A percentile compares a stretch with the other conserved stretches of the same genome.
Evolutionary conservation across 2,113 vertebrate genomes (phyloP).

Genomic region (Mastomys natalensis): DNA sequence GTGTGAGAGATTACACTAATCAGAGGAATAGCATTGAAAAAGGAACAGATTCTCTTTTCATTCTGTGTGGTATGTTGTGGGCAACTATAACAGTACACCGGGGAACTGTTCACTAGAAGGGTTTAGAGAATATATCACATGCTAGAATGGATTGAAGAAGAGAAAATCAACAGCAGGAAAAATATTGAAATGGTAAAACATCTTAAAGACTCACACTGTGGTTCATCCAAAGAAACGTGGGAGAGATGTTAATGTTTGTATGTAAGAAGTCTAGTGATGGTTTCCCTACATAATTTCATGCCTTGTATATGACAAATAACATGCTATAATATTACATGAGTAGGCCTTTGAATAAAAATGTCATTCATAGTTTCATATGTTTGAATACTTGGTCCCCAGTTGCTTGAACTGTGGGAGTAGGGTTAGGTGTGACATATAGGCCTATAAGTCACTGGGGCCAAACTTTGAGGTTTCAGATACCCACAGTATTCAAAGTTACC

Average conservation of each 20-base stretch:
- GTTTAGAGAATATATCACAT: neutral
- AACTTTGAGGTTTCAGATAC: neutral
- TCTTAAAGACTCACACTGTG: neutral
- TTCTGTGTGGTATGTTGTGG: neutral
- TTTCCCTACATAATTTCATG: neutral
- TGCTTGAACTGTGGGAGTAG: no score
- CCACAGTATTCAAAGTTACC: neutral
- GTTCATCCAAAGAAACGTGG: neutral
- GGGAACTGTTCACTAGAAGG: neutral
- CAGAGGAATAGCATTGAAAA: neutral
- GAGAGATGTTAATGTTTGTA: neutral
- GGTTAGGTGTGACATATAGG: neutral
- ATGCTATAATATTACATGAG: neutral
- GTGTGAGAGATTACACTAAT: slow-evolving; percentile 36
- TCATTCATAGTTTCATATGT: neutral
- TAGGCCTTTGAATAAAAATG: neutral
- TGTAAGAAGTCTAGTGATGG: neutral
- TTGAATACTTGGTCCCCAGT: neutral
- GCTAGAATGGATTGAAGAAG: neutral
- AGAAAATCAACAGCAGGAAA: neutral
- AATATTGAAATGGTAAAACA: neutral
- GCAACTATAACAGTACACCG: neutral
- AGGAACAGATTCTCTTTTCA: neutral
- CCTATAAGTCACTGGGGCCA: neutral
- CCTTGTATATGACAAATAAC: neutral